Conservation (phyloP, 1,140 invertebrate genomes). For the Camponotus floridanus region DNA sequence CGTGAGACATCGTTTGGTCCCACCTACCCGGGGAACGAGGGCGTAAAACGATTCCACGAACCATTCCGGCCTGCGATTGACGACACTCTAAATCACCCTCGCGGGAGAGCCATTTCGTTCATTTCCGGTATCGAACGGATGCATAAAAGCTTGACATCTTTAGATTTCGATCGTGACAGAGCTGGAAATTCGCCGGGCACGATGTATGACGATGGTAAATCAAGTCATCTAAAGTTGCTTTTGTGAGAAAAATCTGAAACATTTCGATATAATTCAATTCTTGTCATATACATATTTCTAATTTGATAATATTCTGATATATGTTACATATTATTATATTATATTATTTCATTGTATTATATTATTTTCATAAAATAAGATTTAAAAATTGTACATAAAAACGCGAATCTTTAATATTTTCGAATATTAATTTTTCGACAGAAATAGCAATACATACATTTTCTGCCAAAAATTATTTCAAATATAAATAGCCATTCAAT, state of each 20-base stretch:
- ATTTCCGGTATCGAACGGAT: slow-evolving; percentile 61
- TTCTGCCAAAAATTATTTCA: not conserved
- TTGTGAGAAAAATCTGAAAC: not conserved
- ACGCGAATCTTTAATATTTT: too few species aligned
- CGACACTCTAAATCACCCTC: slow-evolving; percentile 65
- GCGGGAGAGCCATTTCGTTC: not conserved
- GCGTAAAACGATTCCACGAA: slow-evolving; percentile 74
- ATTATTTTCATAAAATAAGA: not conserved
- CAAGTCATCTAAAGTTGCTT: not conserved
- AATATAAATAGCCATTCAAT: not conserved
- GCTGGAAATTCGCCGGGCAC: not conserved
- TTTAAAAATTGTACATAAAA: not conserved
- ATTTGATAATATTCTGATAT: not conserved
- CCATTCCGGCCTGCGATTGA: slow-evolving; percentile 64
- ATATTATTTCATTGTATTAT: too few species aligned
- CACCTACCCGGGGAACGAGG: slow-evolving; percentile 63
- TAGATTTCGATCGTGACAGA: slow-evolving; percentile 5
- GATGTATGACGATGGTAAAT: not conserved
- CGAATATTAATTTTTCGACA: not conserved
- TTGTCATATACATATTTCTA: not conserved
- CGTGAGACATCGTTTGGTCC: slow-evolving; percentile 30
- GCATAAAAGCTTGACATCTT: slow-evolving; percentile 3
- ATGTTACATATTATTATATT: not conserved
- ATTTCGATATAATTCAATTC: too few species aligned
- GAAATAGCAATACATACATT: not conserved